Base-by-base conservation (phyloP, 2,113 vertebrate genomes). In the Myrmecobius fasciatus region DNA sequence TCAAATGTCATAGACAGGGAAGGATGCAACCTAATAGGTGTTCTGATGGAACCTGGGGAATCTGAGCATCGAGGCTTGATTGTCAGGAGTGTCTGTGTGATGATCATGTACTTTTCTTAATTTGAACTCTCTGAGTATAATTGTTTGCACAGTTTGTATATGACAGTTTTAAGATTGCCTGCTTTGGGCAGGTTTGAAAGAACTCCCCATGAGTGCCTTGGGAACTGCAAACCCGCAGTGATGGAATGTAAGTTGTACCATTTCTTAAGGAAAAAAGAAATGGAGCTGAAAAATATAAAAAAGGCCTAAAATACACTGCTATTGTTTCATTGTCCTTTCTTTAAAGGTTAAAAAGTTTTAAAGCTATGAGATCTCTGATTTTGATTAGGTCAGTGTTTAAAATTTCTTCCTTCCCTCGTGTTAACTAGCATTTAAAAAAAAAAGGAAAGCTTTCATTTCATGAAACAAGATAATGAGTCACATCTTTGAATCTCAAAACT, bases 71-170 rank as follows among this genome's bases (percentile, higher is more conserved):
- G 67, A 75, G 9, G 46, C 0, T 67, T 53, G 8, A 48, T 83
- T 10, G 7, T 0, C 0, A 22, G 54, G 52, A 47, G 0, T 56
- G 11, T 0, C 1, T 8, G 8, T 91, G 52, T 89, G 12, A 25
- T 49, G 12, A 95, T 49, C 0, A 94, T 22, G 0, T 43, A 52
- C 8, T 31, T 52, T 28, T 51, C 10, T 95, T 47, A 90, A 94
- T 92, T 28, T 49, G 3, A 6, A 28, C 31, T 75, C 49, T 9
- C 5, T 75, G 47, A 92, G 89, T 12, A 89, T 46, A 96, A 94
- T 51, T 93, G 49, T 25, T 49, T 3, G 0, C 6, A 22, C 47
- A 8, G 20, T 12, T 89, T 53, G 46, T 22, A 36, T 9, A 1
- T 8, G 91, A 48, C 60, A 88, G 25, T 4, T 49, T 95, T 24